A percentile compares a stretch with the other conserved stretches of the same genome.
phyloP scores from a whole-genome alignment of 1,140 invertebrate species.

The Aporrectodea caliginosa region DNA sequence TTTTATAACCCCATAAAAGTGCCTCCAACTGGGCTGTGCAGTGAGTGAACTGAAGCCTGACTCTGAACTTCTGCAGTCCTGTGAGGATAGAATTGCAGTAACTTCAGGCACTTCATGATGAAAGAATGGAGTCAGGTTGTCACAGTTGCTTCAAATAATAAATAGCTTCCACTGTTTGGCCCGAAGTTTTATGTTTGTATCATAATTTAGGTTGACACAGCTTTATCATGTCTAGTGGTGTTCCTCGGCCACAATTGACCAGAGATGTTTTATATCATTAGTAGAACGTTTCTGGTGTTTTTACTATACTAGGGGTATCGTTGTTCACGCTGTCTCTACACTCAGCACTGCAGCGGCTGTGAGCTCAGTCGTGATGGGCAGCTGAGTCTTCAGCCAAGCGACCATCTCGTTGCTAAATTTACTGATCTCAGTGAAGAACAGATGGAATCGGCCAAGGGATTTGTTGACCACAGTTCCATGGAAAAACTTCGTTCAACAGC shows the following conservation, averaged over 20 bases:
- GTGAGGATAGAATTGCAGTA: too few relatives aligned
- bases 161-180: not conserved
- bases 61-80: too few relatives aligned
- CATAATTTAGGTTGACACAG: too few relatives aligned
- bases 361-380: constrained; percentile 58
- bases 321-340: constrained; percentile 65
- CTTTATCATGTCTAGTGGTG: too few relatives aligned
- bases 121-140: not conserved
- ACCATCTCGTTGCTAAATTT: constrained; percentile 62
- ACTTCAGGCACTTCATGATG: not conserved
- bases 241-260: too few relatives aligned
- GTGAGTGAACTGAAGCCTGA: too few relatives aligned
- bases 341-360: constrained; percentile 64
- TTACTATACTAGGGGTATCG: constrained; percentile 65
- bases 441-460: not conserved
- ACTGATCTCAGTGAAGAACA: constrained; percentile 32
- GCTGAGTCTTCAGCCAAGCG: constrained; percentile 60
- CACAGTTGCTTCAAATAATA: not conserved
- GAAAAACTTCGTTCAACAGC: constrained; percentile 56
- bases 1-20: too few relatives aligned
- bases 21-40: too few relatives aligned
- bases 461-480: constrained; percentile 48
- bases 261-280: too few relatives aligned
- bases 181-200: too few relatives aligned
- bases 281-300: too few relatives aligned